A percentile compares a stretch with the other conserved stretches of the same genome.
Evolutionary conservation across 2,113 vertebrate species (phyloP).

Genomic region (Oreotrochilus melanogaster): DNA sequence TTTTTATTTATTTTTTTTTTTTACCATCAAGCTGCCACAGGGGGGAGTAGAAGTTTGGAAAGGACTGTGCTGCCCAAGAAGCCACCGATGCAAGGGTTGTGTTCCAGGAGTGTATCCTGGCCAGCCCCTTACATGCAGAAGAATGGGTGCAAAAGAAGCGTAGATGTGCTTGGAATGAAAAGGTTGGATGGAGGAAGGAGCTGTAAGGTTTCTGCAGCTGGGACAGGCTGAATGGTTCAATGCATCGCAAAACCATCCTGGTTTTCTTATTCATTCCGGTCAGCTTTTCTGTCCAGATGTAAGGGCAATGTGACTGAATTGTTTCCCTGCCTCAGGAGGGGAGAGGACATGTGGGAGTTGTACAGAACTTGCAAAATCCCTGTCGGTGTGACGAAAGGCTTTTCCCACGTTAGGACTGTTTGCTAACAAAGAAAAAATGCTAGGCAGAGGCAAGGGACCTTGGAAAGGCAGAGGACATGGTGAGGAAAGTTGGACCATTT

Average conservation of each 20-base stretch:
- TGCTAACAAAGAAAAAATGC: slow-evolving; percentile 31
- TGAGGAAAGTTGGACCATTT: neutral
- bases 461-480: neutral
- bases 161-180: neutral
- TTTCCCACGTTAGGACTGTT: slow-evolving; percentile 28
- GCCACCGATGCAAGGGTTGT: neutral
- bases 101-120: neutral
- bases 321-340: slow-evolving; percentile 24
- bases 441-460: neutral
- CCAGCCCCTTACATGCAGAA: neutral
- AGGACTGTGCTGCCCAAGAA: slow-evolving; percentile 4
- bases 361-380: slow-evolving; percentile 37
- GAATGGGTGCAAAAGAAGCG: neutral
- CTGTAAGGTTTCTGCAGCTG: neutral
- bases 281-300: slow-evolving; percentile 20
- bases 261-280: slow-evolving; percentile 13
- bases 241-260: neutral
- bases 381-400: neutral
- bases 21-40: slow-evolving; percentile 63
- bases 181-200: neutral
- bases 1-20: neutral
- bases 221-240: neutral
- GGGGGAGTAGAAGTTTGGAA: slow-evolving; percentile 70
- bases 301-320: slow-evolving; percentile 7
- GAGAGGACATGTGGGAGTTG: slow-evolving; percentile 14